Base-by-base conservation (phyloP, 1,140 invertebrate genomes). In the Contarinia nasturtii region DNA sequence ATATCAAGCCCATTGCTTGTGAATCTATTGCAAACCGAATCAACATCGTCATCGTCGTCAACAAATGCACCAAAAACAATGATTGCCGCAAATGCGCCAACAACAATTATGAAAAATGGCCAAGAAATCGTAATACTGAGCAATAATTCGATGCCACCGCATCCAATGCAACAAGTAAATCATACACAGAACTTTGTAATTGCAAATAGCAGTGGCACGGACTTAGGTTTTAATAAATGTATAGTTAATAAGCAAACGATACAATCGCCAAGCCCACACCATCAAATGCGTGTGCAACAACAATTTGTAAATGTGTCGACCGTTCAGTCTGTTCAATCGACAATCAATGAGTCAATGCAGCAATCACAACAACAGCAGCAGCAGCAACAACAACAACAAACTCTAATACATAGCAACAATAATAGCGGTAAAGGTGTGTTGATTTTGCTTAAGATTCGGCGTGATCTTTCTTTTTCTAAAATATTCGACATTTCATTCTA, bases 1-100 rank as follows among this genome's bases (percentile, higher is more conserved):
- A 73, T 86, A 54, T 85, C 86, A 49, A 90, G 86, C 63, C 88
- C 88, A n/a, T 65, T 93, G 46, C 68, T 93, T 40, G 88, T 93
- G 2, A 94, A 93, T 67, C 66, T 93, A 47, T 67, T 93, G 52
- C 87, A 92, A 69, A 91, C 86, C 59, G 86, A 90, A 57, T 80
- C 77, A 44, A 65, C 70, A 45, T 52, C 42, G 46, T 42, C 10
- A 7, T 14, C 43, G 18, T 15, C 10, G 17, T 18, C 11, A 15
- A 11, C 18, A 44, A 14, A 43, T 14, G 36, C 36, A 38, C 12
- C 17, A 3, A 38, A 38, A 38, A 3, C 17, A 14, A 38, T 38
- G 3, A n/a, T n/a, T 5, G 3, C 17, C 2, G 17, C 17, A 12
- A 40, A 40, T 15, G 14, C 14, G 14, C 41, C 41, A 21, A 43